Evolutionary conservation across 2,797 vertebrate species (phyloP), one percentile per base, ranked within the genome.

Genomic region (Acanthurus leucopareius): DNA sequence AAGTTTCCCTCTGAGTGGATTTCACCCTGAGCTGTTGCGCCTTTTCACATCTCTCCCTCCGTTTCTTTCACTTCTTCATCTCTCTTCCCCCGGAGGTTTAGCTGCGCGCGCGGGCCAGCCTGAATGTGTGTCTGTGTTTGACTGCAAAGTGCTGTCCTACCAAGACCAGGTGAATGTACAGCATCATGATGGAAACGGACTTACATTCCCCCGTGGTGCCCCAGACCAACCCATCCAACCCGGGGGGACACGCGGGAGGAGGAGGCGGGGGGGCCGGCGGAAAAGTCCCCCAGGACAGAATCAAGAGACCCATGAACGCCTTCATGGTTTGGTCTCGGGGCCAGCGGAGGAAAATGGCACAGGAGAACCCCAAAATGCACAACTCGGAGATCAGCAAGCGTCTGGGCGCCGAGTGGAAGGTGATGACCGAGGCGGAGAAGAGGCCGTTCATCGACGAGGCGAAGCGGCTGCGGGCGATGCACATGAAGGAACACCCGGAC

Each of bases 401-500:
- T 44, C 95, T 97, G 83, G 96, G 96, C 25, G 96, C 96, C 0
- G 96, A 97, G 94, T 97, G 96, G 96, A 97, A 97, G 85, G 95
- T 98, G 92, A 97, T 99, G 97, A 97, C 97, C 32, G 98, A 99
- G 93, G 96, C 96, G 52, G 97, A 99, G 93, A 99, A 98, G 95
- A 94, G 97, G 68, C 98, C 98, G 49, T 99, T 99, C 94, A 99
- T 99, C 84, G 97, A 99, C 89, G 98, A 99, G 93, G 97, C 98
- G 72, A 99, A 99, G 92, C 94, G 98, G 82, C 96, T 99, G 85
- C 95, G 97, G 77, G 97, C 97, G 83, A 95, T 98, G 96, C 98
- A 99, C 96, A 99, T 99, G 97, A 98, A 99, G 93, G 98, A 99
- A 85, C 97, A 99, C 91, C 98, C 98, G 97, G 98, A 99, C 97